These are phyloP conservation scores for Pleuronectes platessa DNA, from an alignment of 2,113 vertebrate genomes.

Conservation along the genomic window DNA sequence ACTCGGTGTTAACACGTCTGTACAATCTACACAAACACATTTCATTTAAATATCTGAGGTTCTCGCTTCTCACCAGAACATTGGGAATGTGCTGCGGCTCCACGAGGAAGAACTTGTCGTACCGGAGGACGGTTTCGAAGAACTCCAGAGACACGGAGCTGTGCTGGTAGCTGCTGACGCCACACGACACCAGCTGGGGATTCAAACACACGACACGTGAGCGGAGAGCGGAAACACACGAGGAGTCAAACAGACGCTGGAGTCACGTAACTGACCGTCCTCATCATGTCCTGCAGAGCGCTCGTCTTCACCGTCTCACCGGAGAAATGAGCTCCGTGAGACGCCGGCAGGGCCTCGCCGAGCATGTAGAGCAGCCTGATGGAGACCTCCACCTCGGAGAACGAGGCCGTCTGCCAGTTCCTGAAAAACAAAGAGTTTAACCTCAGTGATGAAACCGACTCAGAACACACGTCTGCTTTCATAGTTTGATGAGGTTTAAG, in stretches of 20 bases:
- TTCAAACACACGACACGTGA: not conserved
- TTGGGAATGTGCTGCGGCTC: constrained; percentile 96
- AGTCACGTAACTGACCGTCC: constrained; percentile 84
- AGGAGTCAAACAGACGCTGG: accelerated
- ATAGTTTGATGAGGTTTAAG: too few species aligned
- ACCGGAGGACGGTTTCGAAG: constrained; percentile 96
- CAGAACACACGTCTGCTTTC: not conserved
- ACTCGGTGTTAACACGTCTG: not conserved
- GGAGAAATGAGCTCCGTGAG: constrained; percentile 95
- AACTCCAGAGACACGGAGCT: constrained; percentile 95
- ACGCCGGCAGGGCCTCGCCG: constrained; percentile 95
- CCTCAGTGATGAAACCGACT: too few species aligned
- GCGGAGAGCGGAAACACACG: not conserved
- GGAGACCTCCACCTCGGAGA: constrained; percentile 98
- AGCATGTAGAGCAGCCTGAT: constrained; percentile 96
- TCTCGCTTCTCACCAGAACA: constrained; percentile 86
- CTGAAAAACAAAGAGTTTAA: constrained; percentile 67
- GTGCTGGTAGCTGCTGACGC: constrained; percentile 95
- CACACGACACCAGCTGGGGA: constrained; percentile 90
- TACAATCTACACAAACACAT: too few species aligned
- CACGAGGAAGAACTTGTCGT: constrained; percentile 97
- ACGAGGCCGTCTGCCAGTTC: constrained; percentile 90
- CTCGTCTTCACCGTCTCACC: constrained; percentile 94
- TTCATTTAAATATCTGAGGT: too few species aligned
- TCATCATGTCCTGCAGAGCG: constrained; percentile 97